Evolutionary conservation across 2,113 vertebrate species (phyloP).

Genomic region (Irena cyanogastra): DNA sequence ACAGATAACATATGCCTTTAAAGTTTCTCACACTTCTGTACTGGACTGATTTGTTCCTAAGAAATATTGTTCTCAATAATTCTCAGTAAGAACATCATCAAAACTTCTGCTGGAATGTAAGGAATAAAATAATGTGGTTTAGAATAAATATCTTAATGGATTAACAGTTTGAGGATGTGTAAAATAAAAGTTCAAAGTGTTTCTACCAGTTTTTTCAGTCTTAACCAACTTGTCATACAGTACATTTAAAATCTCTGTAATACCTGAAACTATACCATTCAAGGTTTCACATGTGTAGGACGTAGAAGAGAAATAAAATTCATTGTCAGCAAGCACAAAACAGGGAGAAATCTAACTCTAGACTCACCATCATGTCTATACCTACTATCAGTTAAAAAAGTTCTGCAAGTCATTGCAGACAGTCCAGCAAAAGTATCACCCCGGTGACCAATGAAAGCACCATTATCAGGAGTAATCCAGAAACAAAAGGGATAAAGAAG

Average conservation of each 20-base stretch:
- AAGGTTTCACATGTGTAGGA: not conserved
- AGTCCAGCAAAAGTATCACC: not conserved
- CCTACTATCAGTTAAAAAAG: not conserved
- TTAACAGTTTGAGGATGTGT: not conserved
- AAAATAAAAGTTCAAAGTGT: not conserved
- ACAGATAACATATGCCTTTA: not conserved
- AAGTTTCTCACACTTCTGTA: not conserved
- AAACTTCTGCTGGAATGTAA: not conserved
- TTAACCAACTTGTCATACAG: not conserved
- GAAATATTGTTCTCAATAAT: not conserved
- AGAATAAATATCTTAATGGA: not conserved
- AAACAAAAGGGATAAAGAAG: not conserved
- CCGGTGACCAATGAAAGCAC: not conserved
- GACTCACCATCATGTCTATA: not conserved
- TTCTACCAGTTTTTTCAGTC: not conserved
- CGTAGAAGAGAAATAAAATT: not conserved
- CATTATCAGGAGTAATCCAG: not conserved
- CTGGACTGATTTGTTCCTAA: not conserved
- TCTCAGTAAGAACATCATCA: not conserved
- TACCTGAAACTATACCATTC: not conserved
- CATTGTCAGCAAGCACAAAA: not conserved
- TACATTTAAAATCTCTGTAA: not conserved
- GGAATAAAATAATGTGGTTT: not conserved
- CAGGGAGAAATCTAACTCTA: not conserved
- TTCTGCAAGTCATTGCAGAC: not conserved